Evolutionary conservation across 2,797 vertebrate genomes (phyloP), one percentile per base, ranked within the genome.

Genomic region (Gila robusta): DNA sequence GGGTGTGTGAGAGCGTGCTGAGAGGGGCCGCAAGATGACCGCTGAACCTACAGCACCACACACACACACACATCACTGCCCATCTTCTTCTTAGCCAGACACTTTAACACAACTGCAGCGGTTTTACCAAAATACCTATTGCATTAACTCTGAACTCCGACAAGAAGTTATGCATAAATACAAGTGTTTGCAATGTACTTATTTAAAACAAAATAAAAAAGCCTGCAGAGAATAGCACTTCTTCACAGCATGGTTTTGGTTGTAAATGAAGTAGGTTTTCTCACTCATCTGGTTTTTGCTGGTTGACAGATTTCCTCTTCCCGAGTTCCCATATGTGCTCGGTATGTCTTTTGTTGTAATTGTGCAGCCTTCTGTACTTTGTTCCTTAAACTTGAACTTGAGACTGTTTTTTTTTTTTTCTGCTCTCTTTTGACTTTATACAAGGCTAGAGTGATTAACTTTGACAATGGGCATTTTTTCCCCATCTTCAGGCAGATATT

Each of bases 311-410:
- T 91, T 89, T 86, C 87, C 89, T 91, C 76, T 87, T 88, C 86
- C 87, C 90, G 92, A 69, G 64, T 62, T 93, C 91, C 92, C 91
- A 92, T 90, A 92, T 92, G 90, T 91, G 91, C 91, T 89, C 92
- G 87, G 87, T 93, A 92, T 92, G 92, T 92, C 93, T 92, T 92
- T 90, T 89, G 91, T 91, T 94, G 91, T 89, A 91, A 87, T 91
- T 89, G 88, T 93, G 86, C 89, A 91, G 70, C 90, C 90, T 92
- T 77, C 90, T 90, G 88, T 91, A 92, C 91, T 93, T 93, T 93
- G 90, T 93, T 94, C 92, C 93, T 91, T 93, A 89, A 91, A 88
- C 92, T 91, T 92, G 89, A 94, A 94, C 91, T 93, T 95, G 92
- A 94, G 93, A 92, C 92, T 92, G 94, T 94, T 94, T 93, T 78